phyloP scores from a whole-genome alignment of 1,140 invertebrate genomes.

The Venturia canescens region DNA sequence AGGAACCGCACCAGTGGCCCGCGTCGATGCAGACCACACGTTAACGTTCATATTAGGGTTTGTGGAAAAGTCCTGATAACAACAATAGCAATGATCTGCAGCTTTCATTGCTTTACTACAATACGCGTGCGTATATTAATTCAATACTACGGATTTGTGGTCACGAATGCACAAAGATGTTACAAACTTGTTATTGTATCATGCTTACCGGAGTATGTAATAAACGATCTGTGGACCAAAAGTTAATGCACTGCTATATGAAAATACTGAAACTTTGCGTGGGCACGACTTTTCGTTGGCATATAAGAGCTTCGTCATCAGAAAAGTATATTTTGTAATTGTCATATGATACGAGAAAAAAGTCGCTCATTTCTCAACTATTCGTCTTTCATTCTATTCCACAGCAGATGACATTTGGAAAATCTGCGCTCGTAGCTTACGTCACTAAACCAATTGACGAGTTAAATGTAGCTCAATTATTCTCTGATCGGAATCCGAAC shows the following conservation, averaged over 20 bases:
- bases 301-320: not conserved
- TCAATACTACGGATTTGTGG: not conserved
- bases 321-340: too few species aligned
- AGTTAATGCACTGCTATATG: not conserved
- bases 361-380: too few species aligned
- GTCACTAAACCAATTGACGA: too few species aligned
- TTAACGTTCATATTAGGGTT: conserved; percentile 14
- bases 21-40: conserved; percentile 6
- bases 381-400: too few species aligned
- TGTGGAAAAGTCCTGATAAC: conserved; percentile 8
- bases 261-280: not conserved
- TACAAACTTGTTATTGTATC: conserved; percentile 3
- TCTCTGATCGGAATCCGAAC: too few species aligned
- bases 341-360: too few species aligned
- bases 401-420: too few species aligned
- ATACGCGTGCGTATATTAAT: not conserved
- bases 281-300: not conserved
- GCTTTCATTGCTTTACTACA: not conserved
- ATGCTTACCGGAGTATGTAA: not conserved
- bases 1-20: not conserved
- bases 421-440: too few species aligned
- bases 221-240: not conserved
- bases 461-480: too few species aligned
- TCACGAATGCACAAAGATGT: not conserved
- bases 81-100: not conserved